Base-by-base conservation (phyloP, 2,888 invertebrate genomes). In the Oxytorus armatus region DNA sequence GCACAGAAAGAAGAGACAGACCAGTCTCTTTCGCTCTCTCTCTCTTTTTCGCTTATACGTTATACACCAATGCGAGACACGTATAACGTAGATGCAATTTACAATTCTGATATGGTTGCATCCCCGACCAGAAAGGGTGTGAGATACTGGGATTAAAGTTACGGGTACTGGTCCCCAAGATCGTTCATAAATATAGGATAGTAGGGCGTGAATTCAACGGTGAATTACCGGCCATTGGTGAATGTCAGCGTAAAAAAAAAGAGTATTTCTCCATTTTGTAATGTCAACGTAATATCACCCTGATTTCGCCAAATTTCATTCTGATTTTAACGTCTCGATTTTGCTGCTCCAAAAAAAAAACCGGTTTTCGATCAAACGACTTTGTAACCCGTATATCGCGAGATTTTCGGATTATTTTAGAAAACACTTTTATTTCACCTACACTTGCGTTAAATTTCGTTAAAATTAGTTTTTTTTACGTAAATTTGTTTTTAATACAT, bases 91-190 rank as follows among this genome's bases (percentile, higher is more conserved):
- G 29, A 63, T 51, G 63, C 73, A 73, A 77, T 77, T 57, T 77
- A 77, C 81, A 81, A 77, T 74, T 81, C 81, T 65, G 70, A 73
- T 33, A 65, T 74, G 74, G 65, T 47, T 51, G 29, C 42, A 44
- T 42, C 18, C n/a, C 44, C 8, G 42, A 42, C 29, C 44, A 55
- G 44, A 57, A 53, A 23, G 33, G 44, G 29, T 25, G 44, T 33
- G 18, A 11, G 42, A 18, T 25, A n/a, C 16, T 16, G 7, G 14
- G n/a, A 55, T 49, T 29, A n/a, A 16, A 69, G 29, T 69, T 69
- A 57, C 44, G 42, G 68, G 39, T 69, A 42, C 55, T 39, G 18
- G 53, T 55, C 42, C 55, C 42, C 55, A 18, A 69, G 29, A 69
- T 69, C 29, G 69, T 44, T 29, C 42, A 29, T 69, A 44, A 69